Evolutionary conservation across 2,888 invertebrate species (phyloP), one percentile per base, ranked within the genome.

Genomic region (Morpho achilles): DNA sequence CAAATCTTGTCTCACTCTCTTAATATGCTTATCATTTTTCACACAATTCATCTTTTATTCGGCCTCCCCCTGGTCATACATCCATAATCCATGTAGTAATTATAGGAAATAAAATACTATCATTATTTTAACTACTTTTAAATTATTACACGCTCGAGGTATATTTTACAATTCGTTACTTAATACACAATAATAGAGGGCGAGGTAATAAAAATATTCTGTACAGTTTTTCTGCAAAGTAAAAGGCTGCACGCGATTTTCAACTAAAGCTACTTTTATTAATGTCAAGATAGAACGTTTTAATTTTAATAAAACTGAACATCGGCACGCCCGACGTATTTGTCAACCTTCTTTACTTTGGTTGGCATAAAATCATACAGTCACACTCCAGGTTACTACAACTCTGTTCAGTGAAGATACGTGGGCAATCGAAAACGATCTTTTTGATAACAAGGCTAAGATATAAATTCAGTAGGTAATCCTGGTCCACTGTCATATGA

Each of bases 291-390:
- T 80, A 78, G 82, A 80, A 86, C 80, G 77, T 84, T 90, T 89
- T 88, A 87, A 87, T 89, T 89, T 89, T 88, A 90, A 87, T 89
- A 89, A 88, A 87, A 87, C 83, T 82, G 87, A 85, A 85, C 86
- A 87, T 85, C 84, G 80, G 84, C 89, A 87, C 88, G 87, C 82
- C 80, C 84, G 81, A 84, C 85, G 85, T 87, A 89, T 90, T 90
- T 89, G 90, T 89, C 89, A 90, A 88, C 88, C 89, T 85, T 88
- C 88, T 87, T 89, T 88, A 88, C 88, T 45, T 85, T 86, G 82
- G 83, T 84, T 84, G 84, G 84, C 84, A 82, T 81, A 76, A 86
- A 89, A 88, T 88, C 88, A 88, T 87, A 88, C 82, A 84, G 82
- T 83, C 80, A 75, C 82, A 86, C 79, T 84, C 76, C 69, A 74